Conservation (phyloP, 1,140 invertebrate species). For the Drosophila ironensis region DNA sequence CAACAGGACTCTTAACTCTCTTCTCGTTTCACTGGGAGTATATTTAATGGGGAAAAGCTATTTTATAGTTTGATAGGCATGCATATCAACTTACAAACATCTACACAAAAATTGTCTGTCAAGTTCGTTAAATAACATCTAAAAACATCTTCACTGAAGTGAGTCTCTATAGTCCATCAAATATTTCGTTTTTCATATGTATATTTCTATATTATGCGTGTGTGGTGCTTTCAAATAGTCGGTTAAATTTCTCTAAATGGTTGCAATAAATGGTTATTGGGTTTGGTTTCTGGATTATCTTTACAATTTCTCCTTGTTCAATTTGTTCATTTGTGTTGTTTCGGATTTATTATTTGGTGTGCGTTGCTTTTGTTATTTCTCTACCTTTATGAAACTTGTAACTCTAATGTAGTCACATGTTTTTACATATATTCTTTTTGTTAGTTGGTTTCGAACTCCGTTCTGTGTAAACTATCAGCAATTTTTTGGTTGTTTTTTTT, state of each 20-base stretch:
- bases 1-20: constrained; percentile 51
- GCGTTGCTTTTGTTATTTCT: constrained; percentile 28
- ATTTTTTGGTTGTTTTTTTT: constrained; percentile 58
- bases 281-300: constrained; percentile 12
- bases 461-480: constrained; percentile 77
- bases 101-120: constrained; percentile 67
- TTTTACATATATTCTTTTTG: not conserved
- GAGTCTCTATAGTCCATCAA: constrained; percentile 30
- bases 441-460: constrained; percentile 50
- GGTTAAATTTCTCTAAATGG: constrained; percentile 72
- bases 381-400: constrained; percentile 20
- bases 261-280: constrained; percentile 47
- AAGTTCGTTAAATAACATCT: constrained; percentile 60
- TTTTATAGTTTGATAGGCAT: constrained; percentile 34
- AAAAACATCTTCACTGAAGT: constrained; percentile 55
- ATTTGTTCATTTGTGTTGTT: no score
- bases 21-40: constrained; percentile 19
- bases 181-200: constrained; percentile 29
- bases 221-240: constrained; percentile 60
- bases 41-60: constrained; percentile 19
- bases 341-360: constrained; percentile 32
- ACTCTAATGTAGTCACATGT: constrained; percentile 28
- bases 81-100: constrained; percentile 38
- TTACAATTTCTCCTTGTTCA: constrained; percentile 16
- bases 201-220: constrained; percentile 18